phyloP scores from a whole-genome alignment of 2,888 invertebrate species.

The Mactromeris polynyma region DNA sequence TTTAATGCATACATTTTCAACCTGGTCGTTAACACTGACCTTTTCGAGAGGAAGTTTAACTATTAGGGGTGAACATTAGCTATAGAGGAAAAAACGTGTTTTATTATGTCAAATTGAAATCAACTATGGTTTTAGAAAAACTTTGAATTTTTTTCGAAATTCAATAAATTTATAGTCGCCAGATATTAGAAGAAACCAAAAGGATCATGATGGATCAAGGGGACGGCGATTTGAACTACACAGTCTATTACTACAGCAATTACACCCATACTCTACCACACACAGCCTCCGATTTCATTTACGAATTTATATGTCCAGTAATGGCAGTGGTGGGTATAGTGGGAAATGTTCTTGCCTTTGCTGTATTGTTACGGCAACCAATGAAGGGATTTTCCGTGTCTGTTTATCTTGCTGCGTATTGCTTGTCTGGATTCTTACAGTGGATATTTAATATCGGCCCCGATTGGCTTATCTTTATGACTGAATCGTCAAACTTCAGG shows the following conservation, averaged over 20 bases:
- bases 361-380: constrained; percentile 69
- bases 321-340: constrained; percentile 76
- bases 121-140: not conserved
- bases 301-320: constrained; percentile 73
- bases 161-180: no score
- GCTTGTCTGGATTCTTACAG: constrained; percentile 73
- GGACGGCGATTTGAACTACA: not conserved
- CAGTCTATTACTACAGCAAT: not conserved
- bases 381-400: constrained; percentile 72
- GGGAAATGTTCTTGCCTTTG: constrained; percentile 74
- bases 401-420: constrained; percentile 78
- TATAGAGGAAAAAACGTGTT: no score
- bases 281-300: constrained; percentile 44
- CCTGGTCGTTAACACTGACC: no score
- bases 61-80: no score
- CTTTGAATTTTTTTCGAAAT: not conserved
- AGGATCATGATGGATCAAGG: not conserved
- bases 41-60: no score
- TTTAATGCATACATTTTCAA: not conserved
- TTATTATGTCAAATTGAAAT: not conserved
- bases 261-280: not conserved
- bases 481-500: constrained; percentile 67
- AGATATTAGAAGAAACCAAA: not conserved
- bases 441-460: constrained; percentile 76
- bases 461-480: constrained; percentile 75